These are phyloP conservation scores for Clanis bilineata DNA, from an alignment of 2,888 invertebrate species.

Conservation along the genomic window DNA sequence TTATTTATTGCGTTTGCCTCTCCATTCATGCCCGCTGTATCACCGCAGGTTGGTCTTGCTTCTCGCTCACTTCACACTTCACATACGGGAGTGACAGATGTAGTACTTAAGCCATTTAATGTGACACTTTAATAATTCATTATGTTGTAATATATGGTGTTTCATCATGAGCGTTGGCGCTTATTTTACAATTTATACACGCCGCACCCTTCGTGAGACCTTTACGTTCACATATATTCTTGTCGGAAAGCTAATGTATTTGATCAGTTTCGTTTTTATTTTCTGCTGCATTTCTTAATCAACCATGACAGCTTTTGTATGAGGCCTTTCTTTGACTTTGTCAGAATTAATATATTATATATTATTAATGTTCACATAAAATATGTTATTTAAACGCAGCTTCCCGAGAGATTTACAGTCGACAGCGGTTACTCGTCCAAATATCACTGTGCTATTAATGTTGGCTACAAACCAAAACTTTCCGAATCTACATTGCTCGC, in stretches of 20 bases:
- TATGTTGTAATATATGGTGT: not conserved
- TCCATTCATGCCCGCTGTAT: constrained; percentile 35
- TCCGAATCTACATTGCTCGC: constrained; percentile 41
- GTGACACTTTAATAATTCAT: constrained; percentile 8
- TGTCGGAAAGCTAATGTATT: not conserved
- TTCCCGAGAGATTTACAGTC: constrained; percentile 51
- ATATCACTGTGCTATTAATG: constrained; percentile 50
- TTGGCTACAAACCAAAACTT: constrained; percentile 63
- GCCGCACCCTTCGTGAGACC: not conserved
- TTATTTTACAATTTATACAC: not conserved
- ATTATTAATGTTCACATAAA: constrained; percentile 21
- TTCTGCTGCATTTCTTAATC: not conserved
- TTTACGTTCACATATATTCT: not conserved
- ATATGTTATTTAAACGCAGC: constrained; percentile 49
- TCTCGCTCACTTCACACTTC: not conserved
- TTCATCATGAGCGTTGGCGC: not conserved
- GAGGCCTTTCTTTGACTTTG: not conserved
- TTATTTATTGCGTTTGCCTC: constrained; percentile 43
- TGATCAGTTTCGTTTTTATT: not conserved
- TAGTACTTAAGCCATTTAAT: not conserved
- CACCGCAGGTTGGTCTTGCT: not conserved
- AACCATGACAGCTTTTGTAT: not conserved
- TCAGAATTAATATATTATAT: not conserved
- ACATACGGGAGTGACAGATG: not conserved
- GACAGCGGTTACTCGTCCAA: constrained; percentile 44